Conservation (phyloP, 2,113 vertebrate species). For the Chiloscyllium plagiosum region DNA sequence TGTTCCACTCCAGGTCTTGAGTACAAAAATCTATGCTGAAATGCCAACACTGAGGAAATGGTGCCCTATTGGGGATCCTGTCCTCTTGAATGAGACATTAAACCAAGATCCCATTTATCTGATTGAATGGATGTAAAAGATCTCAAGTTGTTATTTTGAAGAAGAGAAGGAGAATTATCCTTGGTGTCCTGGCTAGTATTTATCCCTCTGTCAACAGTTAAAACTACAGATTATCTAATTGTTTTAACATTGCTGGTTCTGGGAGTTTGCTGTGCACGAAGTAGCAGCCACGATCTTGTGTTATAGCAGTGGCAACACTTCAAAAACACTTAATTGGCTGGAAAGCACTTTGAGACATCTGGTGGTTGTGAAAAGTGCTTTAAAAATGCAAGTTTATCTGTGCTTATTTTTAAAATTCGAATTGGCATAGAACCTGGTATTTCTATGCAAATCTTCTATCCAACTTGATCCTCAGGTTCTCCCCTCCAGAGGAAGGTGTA, state of each 20-base stretch:
- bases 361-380: neutral
- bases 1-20: neutral
- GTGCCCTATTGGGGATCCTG: neutral
- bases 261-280: neutral
- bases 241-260: neutral
- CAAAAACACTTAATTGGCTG: neutral
- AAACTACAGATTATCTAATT: neutral
- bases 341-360: neutral
- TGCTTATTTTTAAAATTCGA: neutral
- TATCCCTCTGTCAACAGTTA: neutral
- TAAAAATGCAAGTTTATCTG: neutral
- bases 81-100: neutral
- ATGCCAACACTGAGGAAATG: neutral
- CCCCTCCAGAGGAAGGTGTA: too few species aligned
- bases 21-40: neutral
- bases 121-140: neutral
- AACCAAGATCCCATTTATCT: neutral
- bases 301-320: neutral
- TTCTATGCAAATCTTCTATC: neutral
- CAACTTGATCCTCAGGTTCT: too few species aligned
- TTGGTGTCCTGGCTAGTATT: neutral
- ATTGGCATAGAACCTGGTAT: neutral
- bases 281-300: neutral
- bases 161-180: neutral
- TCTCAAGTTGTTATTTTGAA: neutral